A percentile compares a stretch with the other conserved stretches of the same genome.
phyloP scores from a whole-genome alignment of 2,113 vertebrate species.

The Cercopithecus mona region DNA sequence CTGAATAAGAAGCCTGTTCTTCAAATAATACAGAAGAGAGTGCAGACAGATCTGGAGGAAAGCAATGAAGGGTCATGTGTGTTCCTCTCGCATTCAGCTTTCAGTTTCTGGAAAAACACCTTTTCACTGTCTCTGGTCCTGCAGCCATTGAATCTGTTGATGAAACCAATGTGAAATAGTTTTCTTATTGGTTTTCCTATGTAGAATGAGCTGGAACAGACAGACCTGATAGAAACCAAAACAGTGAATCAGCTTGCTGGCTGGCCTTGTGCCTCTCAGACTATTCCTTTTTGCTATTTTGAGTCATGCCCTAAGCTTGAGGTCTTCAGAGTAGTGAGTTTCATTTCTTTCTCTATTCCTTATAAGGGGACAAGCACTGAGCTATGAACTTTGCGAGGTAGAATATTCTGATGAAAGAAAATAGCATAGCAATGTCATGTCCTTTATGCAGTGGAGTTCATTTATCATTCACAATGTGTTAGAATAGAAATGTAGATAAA shows the following conservation, averaged over 20 bases:
- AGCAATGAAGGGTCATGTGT: not conserved
- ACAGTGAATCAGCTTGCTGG: not conserved
- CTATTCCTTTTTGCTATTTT: slow-evolving; percentile 2
- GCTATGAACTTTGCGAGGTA: slow-evolving; percentile 48
- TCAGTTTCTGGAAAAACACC: slow-evolving; percentile 16
- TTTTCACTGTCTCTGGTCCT: slow-evolving; percentile 35
- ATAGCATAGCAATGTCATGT: slow-evolving; percentile 70
- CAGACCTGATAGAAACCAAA: not conserved
- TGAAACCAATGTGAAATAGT: slow-evolving; percentile 33
- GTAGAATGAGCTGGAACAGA: not conserved
- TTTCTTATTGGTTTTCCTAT: slow-evolving; percentile 23
- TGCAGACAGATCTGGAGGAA: not conserved
- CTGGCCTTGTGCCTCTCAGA: not conserved
- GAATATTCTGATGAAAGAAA: slow-evolving; percentile 65
- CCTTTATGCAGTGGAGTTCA: slow-evolving; percentile 62
- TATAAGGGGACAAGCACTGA: slow-evolving; percentile 9
- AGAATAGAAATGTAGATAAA: slow-evolving; percentile 74
- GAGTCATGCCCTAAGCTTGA: not conserved
- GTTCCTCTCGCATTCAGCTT: slow-evolving; percentile 32
- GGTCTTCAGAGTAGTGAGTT: not conserved
- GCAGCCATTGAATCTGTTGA: not conserved
- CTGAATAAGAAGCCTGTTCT: slow-evolving; percentile 50
- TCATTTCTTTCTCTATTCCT: slow-evolving; percentile 42
- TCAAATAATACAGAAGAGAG: not conserved
- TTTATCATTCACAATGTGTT: slow-evolving; percentile 71